Conservation (phyloP, 1,140 invertebrate genomes). For the Pemphigus obesinymphae region DNA sequence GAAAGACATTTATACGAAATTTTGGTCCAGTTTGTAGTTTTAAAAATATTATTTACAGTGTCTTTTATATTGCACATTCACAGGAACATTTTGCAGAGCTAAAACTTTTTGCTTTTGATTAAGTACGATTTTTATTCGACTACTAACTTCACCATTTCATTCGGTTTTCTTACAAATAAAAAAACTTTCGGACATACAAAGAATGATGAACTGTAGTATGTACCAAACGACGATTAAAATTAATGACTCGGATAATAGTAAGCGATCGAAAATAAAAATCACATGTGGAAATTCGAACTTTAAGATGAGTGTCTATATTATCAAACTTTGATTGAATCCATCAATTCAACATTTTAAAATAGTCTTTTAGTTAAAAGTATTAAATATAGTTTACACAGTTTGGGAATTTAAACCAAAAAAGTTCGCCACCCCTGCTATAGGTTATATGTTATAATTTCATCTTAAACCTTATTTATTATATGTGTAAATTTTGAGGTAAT, state of each 20-base stretch:
- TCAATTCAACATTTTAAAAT: too few relatives aligned
- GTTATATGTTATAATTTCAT: too few relatives aligned
- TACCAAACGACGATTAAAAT: slow-evolving; percentile 7
- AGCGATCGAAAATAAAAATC: slow-evolving; percentile 14
- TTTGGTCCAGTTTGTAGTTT: slow-evolving; percentile 13
- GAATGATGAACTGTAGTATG: not conserved
- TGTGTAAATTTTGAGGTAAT: too few relatives aligned
- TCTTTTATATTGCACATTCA: not conserved
- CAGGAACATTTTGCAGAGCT: not conserved
- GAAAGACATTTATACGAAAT: slow-evolving; percentile 14
- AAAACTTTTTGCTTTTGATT: slow-evolving; percentile 22
- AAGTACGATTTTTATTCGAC: slow-evolving; percentile 12
- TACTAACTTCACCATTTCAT: not conserved
- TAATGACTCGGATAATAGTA: slow-evolving; percentile 18
- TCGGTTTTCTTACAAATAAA: not conserved
- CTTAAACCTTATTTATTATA: too few relatives aligned
- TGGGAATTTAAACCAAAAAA: too few relatives aligned
- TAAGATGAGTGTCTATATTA: not conserved
- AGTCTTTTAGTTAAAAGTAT: too few relatives aligned
- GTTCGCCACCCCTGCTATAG: too few relatives aligned
- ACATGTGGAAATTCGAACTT: not conserved
- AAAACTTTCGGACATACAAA: not conserved
- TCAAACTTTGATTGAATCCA: too few relatives aligned
- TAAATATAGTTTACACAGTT: too few relatives aligned
- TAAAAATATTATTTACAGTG: slow-evolving; percentile 18